A percentile compares a stretch with the other conserved stretches of the same genome.
Evolutionary conservation across 2,797 vertebrate species (phyloP).

Genomic region (Hyperoplus lanceolatus): DNA sequence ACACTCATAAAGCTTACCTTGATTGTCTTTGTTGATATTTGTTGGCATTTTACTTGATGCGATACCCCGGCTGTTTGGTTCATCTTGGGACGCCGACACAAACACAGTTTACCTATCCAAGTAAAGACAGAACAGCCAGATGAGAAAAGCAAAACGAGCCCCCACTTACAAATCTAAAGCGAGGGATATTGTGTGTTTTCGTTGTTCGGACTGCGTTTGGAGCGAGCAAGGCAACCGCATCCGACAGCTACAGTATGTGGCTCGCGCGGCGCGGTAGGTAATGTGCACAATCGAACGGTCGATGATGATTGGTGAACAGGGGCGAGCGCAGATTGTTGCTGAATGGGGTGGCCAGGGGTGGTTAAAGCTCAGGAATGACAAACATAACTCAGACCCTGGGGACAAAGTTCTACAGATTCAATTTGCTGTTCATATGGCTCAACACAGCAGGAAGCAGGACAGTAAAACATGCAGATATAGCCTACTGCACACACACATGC

Average conservation of each 20-base stretch:
- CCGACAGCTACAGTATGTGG: slow-evolving; percentile 37
- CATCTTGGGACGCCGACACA: slow-evolving; percentile 86
- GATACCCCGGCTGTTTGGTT: slow-evolving; percentile 95
- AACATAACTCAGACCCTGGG: neutral
- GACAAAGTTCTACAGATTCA: neutral
- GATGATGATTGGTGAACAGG: slow-evolving; percentile 48
- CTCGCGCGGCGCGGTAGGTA: slow-evolving; percentile 17
- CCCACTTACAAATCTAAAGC: slow-evolving; percentile 21
- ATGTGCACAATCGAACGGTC: slow-evolving; percentile 29
- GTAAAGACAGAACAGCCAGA: slow-evolving; percentile 11
- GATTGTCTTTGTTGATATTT: slow-evolving; percentile 85
- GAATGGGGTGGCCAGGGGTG: neutral
- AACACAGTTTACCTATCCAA: slow-evolving; percentile 60
- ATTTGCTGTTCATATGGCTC: neutral
- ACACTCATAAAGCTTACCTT: slow-evolving; percentile 83
- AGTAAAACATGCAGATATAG: neutral
- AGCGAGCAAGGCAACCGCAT: slow-evolving; percentile 64
- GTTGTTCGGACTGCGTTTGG: slow-evolving; percentile 30
- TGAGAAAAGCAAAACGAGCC: slow-evolving; percentile 14
- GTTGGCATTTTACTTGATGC: slow-evolving; percentile 92
- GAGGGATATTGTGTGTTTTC: slow-evolving; percentile 16
- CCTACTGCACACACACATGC: too few relatives aligned
- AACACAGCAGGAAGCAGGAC: neutral
- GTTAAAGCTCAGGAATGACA: neutral
- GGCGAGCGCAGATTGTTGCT: slow-evolving; percentile 30